Conservation (phyloP, 2,797 vertebrate species). For the Danio kyathit region DNA sequence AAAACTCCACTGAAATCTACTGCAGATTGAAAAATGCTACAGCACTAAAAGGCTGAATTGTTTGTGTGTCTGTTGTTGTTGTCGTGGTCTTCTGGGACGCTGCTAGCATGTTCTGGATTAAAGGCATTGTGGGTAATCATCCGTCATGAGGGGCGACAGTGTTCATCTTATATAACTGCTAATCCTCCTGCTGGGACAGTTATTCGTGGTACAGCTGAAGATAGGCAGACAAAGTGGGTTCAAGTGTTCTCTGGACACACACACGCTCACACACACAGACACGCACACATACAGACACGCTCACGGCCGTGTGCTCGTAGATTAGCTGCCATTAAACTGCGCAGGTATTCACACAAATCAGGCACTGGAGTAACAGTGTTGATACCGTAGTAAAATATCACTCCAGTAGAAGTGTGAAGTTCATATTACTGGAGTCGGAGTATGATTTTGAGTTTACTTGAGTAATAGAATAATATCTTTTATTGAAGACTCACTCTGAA, state of each 20-base stretch:
- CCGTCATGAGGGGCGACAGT: neutral
- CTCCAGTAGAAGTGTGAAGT: too few relatives aligned
- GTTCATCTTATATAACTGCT: constrained; percentile 12
- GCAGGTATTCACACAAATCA: too few relatives aligned
- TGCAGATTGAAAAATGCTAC: too few relatives aligned
- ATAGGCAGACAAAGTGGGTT: neutral
- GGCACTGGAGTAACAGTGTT: too few relatives aligned
- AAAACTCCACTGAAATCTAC: too few relatives aligned
- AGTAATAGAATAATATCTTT: too few relatives aligned
- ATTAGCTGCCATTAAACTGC: neutral
- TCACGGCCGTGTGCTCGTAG: neutral
- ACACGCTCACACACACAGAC: neutral
- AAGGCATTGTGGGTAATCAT: constrained; percentile 20
- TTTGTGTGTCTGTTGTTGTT: neutral
- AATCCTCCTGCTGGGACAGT: constrained; percentile 40
- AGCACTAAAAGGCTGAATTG: too few relatives aligned
- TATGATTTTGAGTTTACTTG: too few relatives aligned
- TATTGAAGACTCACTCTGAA: too few relatives aligned
- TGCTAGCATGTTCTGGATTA: neutral
- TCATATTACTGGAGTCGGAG: too few relatives aligned
- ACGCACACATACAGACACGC: too few relatives aligned
- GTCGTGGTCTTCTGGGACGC: neutral
- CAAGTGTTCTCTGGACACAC: neutral
- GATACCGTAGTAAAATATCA: too few relatives aligned
- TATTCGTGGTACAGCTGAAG: constrained; percentile 21